A percentile compares a stretch with the other conserved stretches of the same genome.
Evolutionary conservation across 2,113 vertebrate genomes (phyloP).

Genomic region (Chionis minor): DNA sequence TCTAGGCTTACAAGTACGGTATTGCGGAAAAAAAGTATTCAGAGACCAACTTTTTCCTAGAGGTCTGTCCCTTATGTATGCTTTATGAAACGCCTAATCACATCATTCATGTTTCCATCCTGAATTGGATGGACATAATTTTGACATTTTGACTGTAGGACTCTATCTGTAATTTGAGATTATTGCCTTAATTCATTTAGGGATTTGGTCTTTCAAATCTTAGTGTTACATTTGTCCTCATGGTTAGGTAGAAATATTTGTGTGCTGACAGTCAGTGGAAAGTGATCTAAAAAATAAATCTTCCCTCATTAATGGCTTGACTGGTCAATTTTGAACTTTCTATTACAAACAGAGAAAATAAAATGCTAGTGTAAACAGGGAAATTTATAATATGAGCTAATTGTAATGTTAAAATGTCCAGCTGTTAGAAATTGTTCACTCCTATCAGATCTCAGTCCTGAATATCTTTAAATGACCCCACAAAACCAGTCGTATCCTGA

Average conservation of each 20-base stretch:
- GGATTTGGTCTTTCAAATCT: background rate
- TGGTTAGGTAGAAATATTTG: conserved; percentile 4
- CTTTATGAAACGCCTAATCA: background rate
- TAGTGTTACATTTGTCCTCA: background rate
- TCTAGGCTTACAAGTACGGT: background rate
- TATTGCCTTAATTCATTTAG: conserved; percentile 43
- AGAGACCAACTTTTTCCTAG: conserved; percentile 27
- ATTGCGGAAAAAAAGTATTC: background rate
- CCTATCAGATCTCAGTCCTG: background rate
- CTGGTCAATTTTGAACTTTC: conserved; percentile 2
- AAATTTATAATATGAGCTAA: conserved; percentile 24
- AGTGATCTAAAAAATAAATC: conserved; percentile 18
- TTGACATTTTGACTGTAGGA: conserved; percentile 46
- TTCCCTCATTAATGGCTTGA: conserved; percentile 15
- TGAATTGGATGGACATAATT: conserved; percentile 30
- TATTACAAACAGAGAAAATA: background rate
- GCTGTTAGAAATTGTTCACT: background rate
- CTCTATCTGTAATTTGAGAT: conserved; percentile 35
- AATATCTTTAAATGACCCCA: background rate
- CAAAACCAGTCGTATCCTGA: background rate
- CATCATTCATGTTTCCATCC: conserved; percentile 14
- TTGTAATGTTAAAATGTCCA: background rate
- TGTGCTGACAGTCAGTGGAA: conserved; percentile 43
- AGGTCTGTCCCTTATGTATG: background rate
- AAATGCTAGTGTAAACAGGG: background rate